Conservation (phyloP, 2,113 vertebrate genomes). For the Proteles cristata region DNA sequence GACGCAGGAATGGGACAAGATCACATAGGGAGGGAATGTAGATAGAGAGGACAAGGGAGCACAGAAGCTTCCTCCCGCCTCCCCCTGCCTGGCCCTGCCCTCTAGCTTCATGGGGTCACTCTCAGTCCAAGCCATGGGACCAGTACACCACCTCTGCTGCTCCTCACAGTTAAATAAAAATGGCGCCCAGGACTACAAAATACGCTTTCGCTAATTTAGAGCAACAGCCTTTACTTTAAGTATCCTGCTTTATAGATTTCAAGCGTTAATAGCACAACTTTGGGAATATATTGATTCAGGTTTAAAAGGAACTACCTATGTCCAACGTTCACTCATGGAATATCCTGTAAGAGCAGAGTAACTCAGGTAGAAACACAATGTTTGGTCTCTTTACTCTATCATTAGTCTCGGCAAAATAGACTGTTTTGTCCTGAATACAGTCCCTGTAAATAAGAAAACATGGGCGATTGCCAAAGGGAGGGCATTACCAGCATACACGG, state of each 20-base stretch:
- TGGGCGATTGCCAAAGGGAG: not conserved
- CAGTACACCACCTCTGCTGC: not conserved
- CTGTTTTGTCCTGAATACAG: not conserved
- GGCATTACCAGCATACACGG: not conserved
- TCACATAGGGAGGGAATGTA: not conserved
- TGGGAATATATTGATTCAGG: slow-evolving; percentile 58
- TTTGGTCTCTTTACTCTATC: slow-evolving; percentile 36
- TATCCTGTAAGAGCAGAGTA: not conserved
- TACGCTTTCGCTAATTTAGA: not conserved
- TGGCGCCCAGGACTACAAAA: not conserved
- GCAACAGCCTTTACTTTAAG: slow-evolving; percentile 17
- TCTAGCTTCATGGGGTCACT: too few species aligned
- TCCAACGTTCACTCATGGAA: slow-evolving; percentile 40
- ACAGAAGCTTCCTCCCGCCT: not conserved
- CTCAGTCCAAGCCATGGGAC: too few species aligned
- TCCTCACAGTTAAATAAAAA: not conserved
- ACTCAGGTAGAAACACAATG: slow-evolving; percentile 21
- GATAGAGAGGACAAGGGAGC: not conserved
- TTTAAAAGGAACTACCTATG: slow-evolving; percentile 68
- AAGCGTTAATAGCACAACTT: slow-evolving; percentile 53
- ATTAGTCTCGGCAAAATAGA: slow-evolving; percentile 51
- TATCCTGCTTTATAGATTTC: slow-evolving; percentile 31
- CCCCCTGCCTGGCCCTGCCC: not conserved
- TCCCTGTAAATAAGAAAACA: not conserved
- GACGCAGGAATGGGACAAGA: not conserved